Percentiles rank a stretch among this genome's conserved stretches.
phyloP scores from a whole-genome alignment of 2,797 vertebrate genomes.

The Gymnoscopelus braueri region DNA sequence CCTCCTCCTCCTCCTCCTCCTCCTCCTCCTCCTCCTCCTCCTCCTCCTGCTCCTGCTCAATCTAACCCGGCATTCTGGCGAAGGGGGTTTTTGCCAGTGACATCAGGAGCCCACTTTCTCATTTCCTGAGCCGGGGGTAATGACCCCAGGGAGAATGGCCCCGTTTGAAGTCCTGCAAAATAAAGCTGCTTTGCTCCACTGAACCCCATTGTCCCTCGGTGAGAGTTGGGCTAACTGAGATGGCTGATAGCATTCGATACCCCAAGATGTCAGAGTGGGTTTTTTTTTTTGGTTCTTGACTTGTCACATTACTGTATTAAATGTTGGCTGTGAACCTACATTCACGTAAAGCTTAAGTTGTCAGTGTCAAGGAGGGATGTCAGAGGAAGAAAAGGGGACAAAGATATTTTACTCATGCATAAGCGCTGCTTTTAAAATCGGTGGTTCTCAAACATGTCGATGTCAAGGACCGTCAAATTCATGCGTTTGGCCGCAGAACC shows the following conservation, averaged over 20 bases:
- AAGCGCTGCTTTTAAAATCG: too few species aligned
- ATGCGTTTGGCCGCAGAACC: too few species aligned
- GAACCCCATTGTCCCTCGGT: constrained; percentile 47
- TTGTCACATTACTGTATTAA: background rate
- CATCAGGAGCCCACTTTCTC: constrained; percentile 81
- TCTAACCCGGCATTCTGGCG: constrained; percentile 72
- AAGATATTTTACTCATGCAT: too few species aligned
- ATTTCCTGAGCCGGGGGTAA: constrained; percentile 75
- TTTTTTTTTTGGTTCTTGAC: background rate
- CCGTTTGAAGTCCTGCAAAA: constrained; percentile 70
- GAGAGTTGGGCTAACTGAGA: constrained; percentile 9
- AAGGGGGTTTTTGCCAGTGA: constrained; percentile 66
- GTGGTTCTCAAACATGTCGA: too few species aligned
- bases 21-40: constrained; percentile 27
- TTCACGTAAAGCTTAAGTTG: background rate
- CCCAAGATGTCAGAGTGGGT: background rate
- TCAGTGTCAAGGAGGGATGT: background rate
- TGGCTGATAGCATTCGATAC: constrained; percentile 7
- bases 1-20: constrained; percentile 41
- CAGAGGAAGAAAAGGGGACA: too few species aligned
- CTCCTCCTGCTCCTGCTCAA: constrained; percentile 44
- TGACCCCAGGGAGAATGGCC: constrained; percentile 68
- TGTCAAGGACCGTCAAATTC: too few species aligned
- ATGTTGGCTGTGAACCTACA: background rate
- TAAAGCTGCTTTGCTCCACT: constrained; percentile 52